Conservation (phyloP, 2,113 vertebrate genomes). For the Nyctibius bracteatus region DNA sequence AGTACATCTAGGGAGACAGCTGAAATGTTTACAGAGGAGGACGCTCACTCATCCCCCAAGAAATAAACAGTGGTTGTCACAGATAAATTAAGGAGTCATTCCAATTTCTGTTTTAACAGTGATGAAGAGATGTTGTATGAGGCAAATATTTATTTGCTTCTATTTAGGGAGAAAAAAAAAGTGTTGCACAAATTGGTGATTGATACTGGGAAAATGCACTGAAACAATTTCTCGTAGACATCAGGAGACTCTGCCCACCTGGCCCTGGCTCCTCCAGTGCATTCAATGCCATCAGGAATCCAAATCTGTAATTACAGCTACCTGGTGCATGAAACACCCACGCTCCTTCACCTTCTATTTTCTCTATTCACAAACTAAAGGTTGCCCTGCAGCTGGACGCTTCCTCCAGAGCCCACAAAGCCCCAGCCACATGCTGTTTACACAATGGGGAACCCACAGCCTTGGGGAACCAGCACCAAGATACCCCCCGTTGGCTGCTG, state of each 20-base stretch:
- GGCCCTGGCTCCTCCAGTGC: constrained; percentile 28
- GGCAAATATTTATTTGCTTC: not conserved
- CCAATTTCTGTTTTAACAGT: not conserved
- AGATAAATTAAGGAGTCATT: not conserved
- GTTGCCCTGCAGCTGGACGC: not conserved
- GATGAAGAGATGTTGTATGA: not conserved
- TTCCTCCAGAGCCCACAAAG: not conserved
- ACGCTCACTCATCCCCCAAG: not conserved
- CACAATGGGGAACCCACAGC: not conserved
- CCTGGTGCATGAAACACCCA: not conserved
- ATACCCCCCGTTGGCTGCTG: not conserved
- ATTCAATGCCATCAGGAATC: constrained; percentile 29
- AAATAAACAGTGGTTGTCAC: not conserved
- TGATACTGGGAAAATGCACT: constrained; percentile 6
- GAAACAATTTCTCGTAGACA: constrained; percentile 26
- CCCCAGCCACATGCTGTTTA: rapidly evolving
- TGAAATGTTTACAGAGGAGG: not conserved
- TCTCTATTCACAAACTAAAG: not conserved
- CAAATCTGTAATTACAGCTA: constrained; percentile 45
- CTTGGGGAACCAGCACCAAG: rapidly evolving
- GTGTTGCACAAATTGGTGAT: not conserved
- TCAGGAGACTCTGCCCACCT: constrained; percentile 49
- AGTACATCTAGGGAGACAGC: not conserved
- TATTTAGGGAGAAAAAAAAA: not conserved
- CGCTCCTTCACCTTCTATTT: not conserved